Base-by-base conservation (phyloP, 92 coral and sea anemone genomes). In the Zoanthus sociatus region DNA sequence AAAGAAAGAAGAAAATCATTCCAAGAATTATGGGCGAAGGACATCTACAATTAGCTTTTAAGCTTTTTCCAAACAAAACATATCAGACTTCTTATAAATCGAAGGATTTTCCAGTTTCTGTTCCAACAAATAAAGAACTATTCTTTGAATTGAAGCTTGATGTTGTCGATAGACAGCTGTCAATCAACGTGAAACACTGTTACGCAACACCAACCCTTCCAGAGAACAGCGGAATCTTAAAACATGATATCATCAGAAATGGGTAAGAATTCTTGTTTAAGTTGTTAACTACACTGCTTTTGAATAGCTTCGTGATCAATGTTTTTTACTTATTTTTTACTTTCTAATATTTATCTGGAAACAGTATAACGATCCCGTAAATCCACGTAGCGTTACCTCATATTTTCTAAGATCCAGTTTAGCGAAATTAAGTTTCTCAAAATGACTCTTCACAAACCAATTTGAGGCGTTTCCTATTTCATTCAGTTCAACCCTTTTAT, bases 171-270 rank as follows among this genome's bases (percentile, higher is more conserved):
- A 82, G 75, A 46, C 86, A 86, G 42, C 79, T 93, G 83, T 85
- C 95, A 78, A 88, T 93, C 84, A 86, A 77, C 58, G 93, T 93
- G 15, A 92, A 91, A 70, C 87, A 84, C 48, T 93, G 96, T 55
- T 93, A 69, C 88, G 94, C 96, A 75, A 93, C 96, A 68, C 94
- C 96, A 74, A 87, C 86, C 2, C 88, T 83, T 61, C 53, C 75
- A 13, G 56, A 20, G 46, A 61, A 81, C 51, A 31, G 30, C 44
- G 20, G 20, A 18, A 31, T 7, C 12, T 6, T 81, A 45, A 81
- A 81, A 32, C 50, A 81, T 31, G 85, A 81, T 26, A 46, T 81
- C 55, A 81, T 81, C 44, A 33, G 21, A 18, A 50, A 66, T 64
- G 85, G 85, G 85, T 81, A 66, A 81, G 85, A 20, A 12, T 47